Base-by-base conservation (phyloP, 2,113 vertebrate species). In the Salvator merianae region DNA sequence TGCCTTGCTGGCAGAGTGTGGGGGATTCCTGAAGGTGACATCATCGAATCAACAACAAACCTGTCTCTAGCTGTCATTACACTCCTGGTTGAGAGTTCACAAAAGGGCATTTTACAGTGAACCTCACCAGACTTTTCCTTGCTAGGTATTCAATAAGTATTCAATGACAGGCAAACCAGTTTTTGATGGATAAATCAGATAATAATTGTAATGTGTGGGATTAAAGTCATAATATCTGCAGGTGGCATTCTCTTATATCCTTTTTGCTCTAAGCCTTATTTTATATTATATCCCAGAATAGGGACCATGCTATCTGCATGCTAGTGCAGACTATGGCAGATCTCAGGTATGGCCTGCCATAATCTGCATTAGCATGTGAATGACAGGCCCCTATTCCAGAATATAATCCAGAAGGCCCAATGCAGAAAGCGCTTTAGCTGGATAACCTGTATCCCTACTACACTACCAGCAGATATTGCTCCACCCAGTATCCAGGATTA, bases 1-100 rank as follows among this genome's bases (percentile, higher is more conserved):
- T 82, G 85, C 47, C 88, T 86, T 87, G 87, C 93, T 94, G 94
- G 89, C 93, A 95, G 89, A 90, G 79, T 77, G 92, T 73, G 88
- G 90, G 90, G 87, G 94, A 93, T 93, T 95, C 94, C 94, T 88
- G 88, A 92, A 94, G 93, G 88, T 95, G 94, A 95, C 90, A 93
- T 92, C 81, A 87, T 91, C 88, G 84, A 1, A 0, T 91, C 82
- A 86, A 86, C 93, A 90, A 91, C 93, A 90, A 91, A 92, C 88
- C 83, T 89, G 55, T 53, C 87, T 93, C 91, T 82, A 83, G 59
- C 73, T 89, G 90, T 89, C 90, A 74, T 76, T 47, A 83, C 55
- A 79, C 65, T 32, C 81, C 88, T 86, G 84, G 85, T 86, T 83
- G 79, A 81, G 78, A 26, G 66, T 77, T 92, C 86, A 82, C 85